Conservation (phyloP, 2,888 invertebrate species). For the Ochropleura leucogaster region DNA sequence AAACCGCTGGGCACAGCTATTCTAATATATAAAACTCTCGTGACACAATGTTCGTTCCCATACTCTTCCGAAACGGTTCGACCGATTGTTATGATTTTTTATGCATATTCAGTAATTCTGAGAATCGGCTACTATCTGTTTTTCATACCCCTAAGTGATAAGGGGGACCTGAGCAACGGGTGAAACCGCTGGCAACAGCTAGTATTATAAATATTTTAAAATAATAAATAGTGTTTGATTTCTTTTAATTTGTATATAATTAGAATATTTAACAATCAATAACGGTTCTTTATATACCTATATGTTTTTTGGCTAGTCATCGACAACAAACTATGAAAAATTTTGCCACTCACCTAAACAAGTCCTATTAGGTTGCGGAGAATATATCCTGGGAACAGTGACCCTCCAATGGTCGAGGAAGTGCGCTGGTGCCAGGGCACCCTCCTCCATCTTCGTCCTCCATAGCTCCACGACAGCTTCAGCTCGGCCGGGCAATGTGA, state of each 20-base stretch:
- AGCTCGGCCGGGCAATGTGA: slow-evolving; percentile 82
- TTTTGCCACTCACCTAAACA: slow-evolving; percentile 88
- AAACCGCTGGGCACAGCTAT: too few species aligned
- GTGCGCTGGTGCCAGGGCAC: slow-evolving; percentile 90
- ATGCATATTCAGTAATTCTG: too few species aligned
- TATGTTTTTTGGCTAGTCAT: background rate
- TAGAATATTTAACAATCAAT: background rate
- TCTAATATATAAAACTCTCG: too few species aligned
- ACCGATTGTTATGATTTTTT: too few species aligned
- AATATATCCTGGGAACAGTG: slow-evolving; percentile 94
- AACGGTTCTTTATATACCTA: background rate
- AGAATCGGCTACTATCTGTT: too few species aligned
- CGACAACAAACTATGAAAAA: background rate
- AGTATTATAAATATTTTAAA: too few species aligned
- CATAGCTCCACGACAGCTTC: slow-evolving; percentile 89
- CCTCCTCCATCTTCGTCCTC: slow-evolving; percentile 91
- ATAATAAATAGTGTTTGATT: too few species aligned
- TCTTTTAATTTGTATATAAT: background rate
- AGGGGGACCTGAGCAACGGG: too few species aligned
- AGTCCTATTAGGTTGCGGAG: slow-evolving; percentile 92
- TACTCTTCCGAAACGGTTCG: too few species aligned
- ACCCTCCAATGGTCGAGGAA: slow-evolving; percentile 94
- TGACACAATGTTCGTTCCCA: too few species aligned
- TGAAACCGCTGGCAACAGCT: too few species aligned
- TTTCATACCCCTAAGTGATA: too few species aligned